Evolutionary conservation across 2,888 invertebrate genomes (phyloP).

Genomic region (Smittia aterrima): DNA sequence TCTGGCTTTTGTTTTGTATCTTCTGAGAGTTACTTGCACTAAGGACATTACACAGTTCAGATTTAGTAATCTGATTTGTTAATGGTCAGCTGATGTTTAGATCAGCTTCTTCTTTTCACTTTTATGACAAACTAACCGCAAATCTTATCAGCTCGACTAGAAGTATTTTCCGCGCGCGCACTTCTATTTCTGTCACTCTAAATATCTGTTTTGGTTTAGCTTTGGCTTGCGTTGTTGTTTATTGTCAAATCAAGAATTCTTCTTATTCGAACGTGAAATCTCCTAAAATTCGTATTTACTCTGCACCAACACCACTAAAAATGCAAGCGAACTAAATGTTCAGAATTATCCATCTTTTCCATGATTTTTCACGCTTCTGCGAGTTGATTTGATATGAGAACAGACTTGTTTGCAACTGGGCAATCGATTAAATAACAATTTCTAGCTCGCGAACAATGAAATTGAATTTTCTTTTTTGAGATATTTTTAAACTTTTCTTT

Average conservation of each 20-base stretch:
- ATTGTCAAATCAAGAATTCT: not conserved
- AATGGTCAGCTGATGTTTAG: conserved; percentile 29
- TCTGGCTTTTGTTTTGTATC: conserved; percentile 49
- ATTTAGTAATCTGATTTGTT: conserved; percentile 42
- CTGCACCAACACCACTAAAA: conserved; percentile 16
- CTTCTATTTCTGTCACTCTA: not conserved
- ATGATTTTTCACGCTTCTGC: conserved; percentile 47
- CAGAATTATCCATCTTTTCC: conserved; percentile 44
- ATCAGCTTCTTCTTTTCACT: conserved; percentile 3
- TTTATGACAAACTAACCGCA: not conserved
- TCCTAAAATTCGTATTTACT: not conserved
- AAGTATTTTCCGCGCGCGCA: not conserved
- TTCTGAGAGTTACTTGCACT: conserved; percentile 54
- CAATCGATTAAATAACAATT: conserved; percentile 23
- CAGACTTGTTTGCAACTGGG: not conserved
- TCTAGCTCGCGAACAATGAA: not conserved
- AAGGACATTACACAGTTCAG: conserved; percentile 45
- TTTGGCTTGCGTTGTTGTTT: not conserved
- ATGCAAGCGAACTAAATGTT: conserved; percentile 46
- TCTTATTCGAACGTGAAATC: not conserved
- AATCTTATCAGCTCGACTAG: not conserved
- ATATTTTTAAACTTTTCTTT: conserved; percentile 26
- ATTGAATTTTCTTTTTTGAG: conserved; percentile 14
- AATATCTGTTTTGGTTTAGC: not conserved
- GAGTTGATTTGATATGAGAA: conserved; percentile 15